These are phyloP conservation scores for Seladonia tumulorum DNA, from an alignment of 2,888 invertebrate genomes.

Conservation along the genomic window DNA sequence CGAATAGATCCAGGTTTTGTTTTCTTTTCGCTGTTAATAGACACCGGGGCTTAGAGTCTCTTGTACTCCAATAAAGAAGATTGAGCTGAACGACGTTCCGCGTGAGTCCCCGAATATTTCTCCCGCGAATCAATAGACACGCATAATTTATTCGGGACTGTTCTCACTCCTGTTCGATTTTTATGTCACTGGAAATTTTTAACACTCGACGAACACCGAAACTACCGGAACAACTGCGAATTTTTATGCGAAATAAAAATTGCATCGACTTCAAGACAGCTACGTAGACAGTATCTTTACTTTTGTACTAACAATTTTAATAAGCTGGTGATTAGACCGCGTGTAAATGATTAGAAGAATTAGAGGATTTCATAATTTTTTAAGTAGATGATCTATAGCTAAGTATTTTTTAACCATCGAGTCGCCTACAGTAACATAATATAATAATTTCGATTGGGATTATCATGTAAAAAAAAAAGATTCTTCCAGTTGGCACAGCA, in stretches of 20 bases:
- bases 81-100: background rate
- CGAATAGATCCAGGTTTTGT: background rate
- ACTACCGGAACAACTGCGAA: background rate
- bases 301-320: background rate
- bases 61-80: background rate
- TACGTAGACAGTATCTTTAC: background rate
- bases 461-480: too few species aligned
- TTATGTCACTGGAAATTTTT: background rate
- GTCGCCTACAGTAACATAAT: too few species aligned
- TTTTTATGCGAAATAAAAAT: background rate
- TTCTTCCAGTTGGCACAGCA: too few species aligned
- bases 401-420: too few species aligned
- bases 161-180: background rate
- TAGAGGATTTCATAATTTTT: too few species aligned
- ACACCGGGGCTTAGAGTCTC: background rate
- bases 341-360: too few species aligned
- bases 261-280: background rate
- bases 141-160: background rate
- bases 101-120: background rate
- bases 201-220: background rate
- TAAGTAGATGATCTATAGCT: too few species aligned
- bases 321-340: background rate
- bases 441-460: too few species aligned
- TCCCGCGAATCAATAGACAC: background rate
- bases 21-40: slow-evolving; percentile 13